These are phyloP conservation scores for Stenolophus ochropezus DNA, from an alignment of 2,888 invertebrate genomes.

Conservation along the genomic window DNA sequence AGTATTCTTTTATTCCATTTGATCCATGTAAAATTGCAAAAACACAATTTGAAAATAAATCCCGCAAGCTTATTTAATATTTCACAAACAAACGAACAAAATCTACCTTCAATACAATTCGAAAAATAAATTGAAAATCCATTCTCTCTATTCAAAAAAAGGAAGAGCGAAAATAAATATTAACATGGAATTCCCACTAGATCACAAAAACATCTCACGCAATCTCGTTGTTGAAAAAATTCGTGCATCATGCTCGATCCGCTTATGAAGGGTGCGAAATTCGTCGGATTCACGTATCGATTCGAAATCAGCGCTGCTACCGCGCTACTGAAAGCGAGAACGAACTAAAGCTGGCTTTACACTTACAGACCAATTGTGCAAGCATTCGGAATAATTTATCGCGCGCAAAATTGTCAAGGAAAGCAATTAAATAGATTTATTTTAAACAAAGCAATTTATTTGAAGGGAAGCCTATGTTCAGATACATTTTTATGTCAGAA, in stretches of 20 bases:
- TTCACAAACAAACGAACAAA: neutral
- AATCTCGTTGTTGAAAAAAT: neutral
- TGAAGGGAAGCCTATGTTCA: no score
- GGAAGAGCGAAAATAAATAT: neutral
- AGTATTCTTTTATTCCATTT: neutral
- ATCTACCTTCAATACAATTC: neutral
- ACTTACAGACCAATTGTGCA: neutral
- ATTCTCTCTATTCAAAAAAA: neutral
- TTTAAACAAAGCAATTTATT: neutral
- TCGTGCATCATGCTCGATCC: neutral
- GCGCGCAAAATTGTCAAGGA: neutral
- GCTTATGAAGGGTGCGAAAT: constrained; percentile 15
- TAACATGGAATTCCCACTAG: neutral
- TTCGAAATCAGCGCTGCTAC: constrained; percentile 14
- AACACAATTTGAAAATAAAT: neutral
- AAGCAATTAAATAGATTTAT: neutral
- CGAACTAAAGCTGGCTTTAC: neutral
- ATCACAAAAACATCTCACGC: constrained; percentile 23
- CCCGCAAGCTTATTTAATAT: neutral
- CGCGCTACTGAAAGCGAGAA: neutral
- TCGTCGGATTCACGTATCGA: constrained; percentile 8
- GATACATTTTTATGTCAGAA: no score
- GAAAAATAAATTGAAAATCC: neutral
- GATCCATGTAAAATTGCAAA: neutral
- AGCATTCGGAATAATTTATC: neutral